A percentile compares a stretch with the other conserved stretches of the same genome.
These are phyloP conservation scores for Scotopteryx bipunctaria DNA, from an alignment of 2,888 invertebrate genomes.

Conservation along the genomic window DNA sequence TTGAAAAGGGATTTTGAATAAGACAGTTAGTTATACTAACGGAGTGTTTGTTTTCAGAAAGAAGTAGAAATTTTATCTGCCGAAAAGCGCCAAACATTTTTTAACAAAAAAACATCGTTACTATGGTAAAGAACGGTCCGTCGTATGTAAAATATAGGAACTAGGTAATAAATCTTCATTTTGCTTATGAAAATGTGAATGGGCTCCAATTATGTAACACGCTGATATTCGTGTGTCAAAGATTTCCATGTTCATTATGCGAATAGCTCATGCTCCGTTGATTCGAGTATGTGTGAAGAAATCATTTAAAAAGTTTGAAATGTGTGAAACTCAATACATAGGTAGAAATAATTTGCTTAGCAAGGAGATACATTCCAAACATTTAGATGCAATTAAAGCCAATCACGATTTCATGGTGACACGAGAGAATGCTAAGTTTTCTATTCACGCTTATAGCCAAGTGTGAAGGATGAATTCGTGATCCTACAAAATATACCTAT, in stretches of 20 bases:
- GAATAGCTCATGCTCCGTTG: slow-evolving; percentile 12
- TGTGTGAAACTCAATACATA: slow-evolving; percentile 9
- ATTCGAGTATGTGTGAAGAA: slow-evolving; percentile 12
- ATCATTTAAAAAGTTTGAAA: slow-evolving; percentile 5
- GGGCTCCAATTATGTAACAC: not conserved
- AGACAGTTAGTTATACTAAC: no score
- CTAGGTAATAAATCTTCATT: no score
- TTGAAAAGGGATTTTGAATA: no score
- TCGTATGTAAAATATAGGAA: no score
- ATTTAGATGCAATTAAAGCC: slow-evolving; percentile 21
- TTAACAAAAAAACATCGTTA: no score
- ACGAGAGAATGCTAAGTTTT: slow-evolving; percentile 17
- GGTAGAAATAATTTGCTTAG: slow-evolving; percentile 15
- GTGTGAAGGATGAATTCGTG: slow-evolving; percentile 8
- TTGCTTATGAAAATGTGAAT: no score
- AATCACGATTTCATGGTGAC: slow-evolving; percentile 25
- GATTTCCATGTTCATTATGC: slow-evolving; percentile 4
- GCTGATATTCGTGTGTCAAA: not conserved
- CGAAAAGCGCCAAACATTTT: no score
- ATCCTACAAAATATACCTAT: not conserved
- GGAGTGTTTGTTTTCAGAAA: no score
- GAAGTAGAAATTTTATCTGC: no score
- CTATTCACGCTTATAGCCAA: slow-evolving; percentile 6
- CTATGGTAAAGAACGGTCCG: no score
- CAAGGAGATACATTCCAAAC: slow-evolving; percentile 8